Conservation (phyloP, 2,797 vertebrate genomes). For the Amazona finschi region DNA sequence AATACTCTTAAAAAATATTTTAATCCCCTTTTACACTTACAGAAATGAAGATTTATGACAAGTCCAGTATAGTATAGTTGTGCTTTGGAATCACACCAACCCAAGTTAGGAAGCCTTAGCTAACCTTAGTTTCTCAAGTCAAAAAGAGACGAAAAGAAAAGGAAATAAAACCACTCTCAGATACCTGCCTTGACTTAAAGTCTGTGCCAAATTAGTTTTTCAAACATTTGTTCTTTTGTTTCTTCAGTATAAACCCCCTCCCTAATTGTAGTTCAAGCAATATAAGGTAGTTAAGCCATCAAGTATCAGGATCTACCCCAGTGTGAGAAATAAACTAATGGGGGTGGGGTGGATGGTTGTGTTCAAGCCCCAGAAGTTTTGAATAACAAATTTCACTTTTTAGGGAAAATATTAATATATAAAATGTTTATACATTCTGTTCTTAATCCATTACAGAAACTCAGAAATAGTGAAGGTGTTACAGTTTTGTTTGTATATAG, state of each 20-base stretch:
- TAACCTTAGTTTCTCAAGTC: background rate
- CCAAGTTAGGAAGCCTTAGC: background rate
- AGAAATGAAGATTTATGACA: background rate
- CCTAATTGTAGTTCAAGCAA: background rate
- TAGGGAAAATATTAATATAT: background rate
- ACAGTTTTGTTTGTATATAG: background rate
- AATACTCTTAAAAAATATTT: background rate
- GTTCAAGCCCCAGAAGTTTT: background rate
- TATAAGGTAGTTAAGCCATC: background rate
- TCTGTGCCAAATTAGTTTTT: background rate
- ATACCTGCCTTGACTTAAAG: background rate
- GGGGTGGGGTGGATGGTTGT: background rate
- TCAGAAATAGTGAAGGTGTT: background rate
- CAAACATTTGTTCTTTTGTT: background rate
- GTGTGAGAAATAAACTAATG: background rate
- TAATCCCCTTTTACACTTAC: background rate
- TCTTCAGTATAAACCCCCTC: background rate
- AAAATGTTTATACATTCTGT: background rate
- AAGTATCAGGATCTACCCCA: background rate
- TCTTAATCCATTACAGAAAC: background rate
- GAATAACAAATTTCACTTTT: background rate
- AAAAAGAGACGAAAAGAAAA: background rate
- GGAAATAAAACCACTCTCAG: background rate
- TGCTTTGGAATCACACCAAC: background rate
- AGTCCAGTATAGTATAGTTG: background rate